Conservation (phyloP, 64 coral and sea anemone genomes). For the Pachyseris speciosa region DNA sequence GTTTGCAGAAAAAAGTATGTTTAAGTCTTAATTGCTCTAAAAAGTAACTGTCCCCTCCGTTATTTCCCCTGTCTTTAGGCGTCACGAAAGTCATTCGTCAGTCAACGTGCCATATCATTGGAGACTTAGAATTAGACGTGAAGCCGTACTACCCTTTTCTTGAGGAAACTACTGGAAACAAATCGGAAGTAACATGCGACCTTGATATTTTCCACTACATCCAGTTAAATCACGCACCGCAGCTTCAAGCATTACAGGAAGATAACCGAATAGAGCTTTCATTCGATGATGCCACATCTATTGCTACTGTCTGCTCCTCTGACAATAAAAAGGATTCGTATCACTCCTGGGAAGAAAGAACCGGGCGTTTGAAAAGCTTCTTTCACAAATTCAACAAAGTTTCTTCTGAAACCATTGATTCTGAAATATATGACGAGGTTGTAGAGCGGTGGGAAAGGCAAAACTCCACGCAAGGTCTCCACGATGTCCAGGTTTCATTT, state of each 20-base stretch:
- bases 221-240: not conserved
- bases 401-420: not conserved
- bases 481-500: not conserved
- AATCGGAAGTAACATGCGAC: conserved; percentile 5
- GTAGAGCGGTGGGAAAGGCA: not conserved
- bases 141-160: conserved; percentile 28
- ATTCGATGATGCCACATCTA: not conserved
- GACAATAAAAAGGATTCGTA: not conserved
- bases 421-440: not conserved
- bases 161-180: not conserved
- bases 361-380: not conserved
- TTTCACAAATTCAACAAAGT: conserved; percentile 2
- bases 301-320: not conserved
- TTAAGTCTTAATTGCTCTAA: too few relatives aligned
- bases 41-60: too few relatives aligned
- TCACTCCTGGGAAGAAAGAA: conserved; percentile 7
- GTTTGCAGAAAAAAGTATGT: too few relatives aligned
- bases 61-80: not conserved
- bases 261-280: not conserved
- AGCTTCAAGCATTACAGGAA: not conserved
- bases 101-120: not conserved
- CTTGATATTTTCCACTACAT: not conserved
- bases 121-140: not conserved
- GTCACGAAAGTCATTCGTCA: not conserved
- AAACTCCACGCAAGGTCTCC: not conserved